Base-by-base conservation (phyloP, 2,113 vertebrate genomes). In the Mesocricetus auratus region DNA sequence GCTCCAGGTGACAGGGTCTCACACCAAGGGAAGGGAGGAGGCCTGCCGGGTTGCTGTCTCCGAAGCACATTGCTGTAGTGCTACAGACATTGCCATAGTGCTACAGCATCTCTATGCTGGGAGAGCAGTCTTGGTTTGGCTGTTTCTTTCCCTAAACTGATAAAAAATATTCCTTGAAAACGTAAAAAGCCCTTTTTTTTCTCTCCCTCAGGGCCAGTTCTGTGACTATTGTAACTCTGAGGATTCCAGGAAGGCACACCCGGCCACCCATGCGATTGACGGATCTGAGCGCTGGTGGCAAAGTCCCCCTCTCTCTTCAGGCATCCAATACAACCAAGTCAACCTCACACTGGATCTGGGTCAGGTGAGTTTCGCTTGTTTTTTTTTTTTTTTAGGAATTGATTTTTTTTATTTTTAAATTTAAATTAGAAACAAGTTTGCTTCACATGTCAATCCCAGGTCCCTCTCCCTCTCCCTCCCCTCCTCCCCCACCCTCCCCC, bases 271-370 rank as follows among this genome's bases (percentile, higher is more conserved):
- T 0, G 99, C 99, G 2, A 98, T 99, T 1, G 99, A 99, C 19
- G 99, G 99, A 93, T 99, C 99, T 0, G 99, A 99, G 91, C 98
- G 98, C 24, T 99, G 99, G 99, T 99, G 99, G 99, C 99, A 99
- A 93, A 99, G 99, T 91, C 99, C 99, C 1, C 99, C 99, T 94
- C 99, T 99, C 21, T 99, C 99, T n/a, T 98, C 98, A 60, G 99
- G 99, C 47, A 74, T 96, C 47, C 98, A 83, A 81, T 99, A 99
- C 98, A 99, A 99, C 0, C 96, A 98, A 96, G 99, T 99, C 96
- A 99, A 99, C 39, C 98, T 99, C 92, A 99, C 99, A 31, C 97
- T 99, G 98, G 99, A 99, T 91, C 98, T 99, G 90, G 99, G 99
- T 13, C 99, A 99, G 99, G 99, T 99, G 78, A 98, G 99, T 98